Evolutionary conservation across 1,140 invertebrate genomes (phyloP), one percentile per base, ranked within the genome.

Genomic region (Macrocentrus cingulum): DNA sequence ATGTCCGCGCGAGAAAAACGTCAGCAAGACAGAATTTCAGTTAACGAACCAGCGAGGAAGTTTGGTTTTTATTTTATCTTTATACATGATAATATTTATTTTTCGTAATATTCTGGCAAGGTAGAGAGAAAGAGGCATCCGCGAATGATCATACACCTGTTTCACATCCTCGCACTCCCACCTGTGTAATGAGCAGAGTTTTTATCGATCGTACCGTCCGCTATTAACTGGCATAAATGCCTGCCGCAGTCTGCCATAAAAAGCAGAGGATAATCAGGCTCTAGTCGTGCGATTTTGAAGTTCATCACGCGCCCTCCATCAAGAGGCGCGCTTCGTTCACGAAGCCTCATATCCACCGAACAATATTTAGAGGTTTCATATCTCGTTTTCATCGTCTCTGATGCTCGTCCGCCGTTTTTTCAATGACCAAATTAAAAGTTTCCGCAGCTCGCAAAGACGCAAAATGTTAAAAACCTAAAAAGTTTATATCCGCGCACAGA

Each of bases 221-320:
- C 49, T 58, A 53, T 59, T 59, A 59, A 56, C 49, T 49, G 13
- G 23, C 54, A 39, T 46, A 37, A 60, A 55, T 56, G 46, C 50
- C 48, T 53, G 13, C 53, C 37, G 36, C 32, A 53, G 55, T 56
- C 36, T 42, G n/a, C 59, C 49, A 57, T 61, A 44, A 57, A n/a
- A 57, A 41, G 39, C 39, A 13, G 15, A 3, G 41, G 60, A 61
- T 61, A 57, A 61, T 61, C 54, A 58, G 55, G 22, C 25, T 45
- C 45, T n/a, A 15, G 29, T 39, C 29, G 18, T 19, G 13, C 23
- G 6, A 42, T 60, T 39, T 36, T 51, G 2, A 16, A 34, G 34
- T 51, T 51, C 32, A 51, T 51, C 49, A 51, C 18, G 9, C n/a
- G 13, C 15, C 13, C 13, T 49, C 46, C 46, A 49, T 49, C 46